Evolutionary conservation across 1,140 invertebrate genomes (phyloP).

Genomic region (Penaeus japonicus): DNA sequence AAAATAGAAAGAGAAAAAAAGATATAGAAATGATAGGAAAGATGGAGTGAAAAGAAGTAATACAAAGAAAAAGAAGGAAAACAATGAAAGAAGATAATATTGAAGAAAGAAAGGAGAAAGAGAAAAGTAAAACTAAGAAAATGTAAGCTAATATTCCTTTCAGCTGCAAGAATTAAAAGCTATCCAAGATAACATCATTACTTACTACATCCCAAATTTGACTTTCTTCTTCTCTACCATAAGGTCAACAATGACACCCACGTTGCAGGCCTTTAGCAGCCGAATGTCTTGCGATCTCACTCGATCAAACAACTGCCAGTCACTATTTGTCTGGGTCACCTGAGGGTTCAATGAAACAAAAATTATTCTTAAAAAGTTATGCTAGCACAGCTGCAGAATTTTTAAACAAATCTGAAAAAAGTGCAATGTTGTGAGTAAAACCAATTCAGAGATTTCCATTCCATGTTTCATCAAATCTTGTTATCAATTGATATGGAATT

Average conservation of each 20-base stretch:
- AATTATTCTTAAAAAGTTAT: slow-evolving; percentile 30
- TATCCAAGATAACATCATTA: slow-evolving; percentile 43
- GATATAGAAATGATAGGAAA: too few relatives aligned
- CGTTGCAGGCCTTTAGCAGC: slow-evolving; percentile 76
- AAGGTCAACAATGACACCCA: slow-evolving; percentile 81
- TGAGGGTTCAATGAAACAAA: slow-evolving; percentile 60
- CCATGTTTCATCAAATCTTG: too few relatives aligned
- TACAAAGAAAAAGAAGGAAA: too few relatives aligned
- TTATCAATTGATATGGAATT: too few relatives aligned
- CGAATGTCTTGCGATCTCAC: slow-evolving; percentile 79
- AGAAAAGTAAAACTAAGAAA: neutral
- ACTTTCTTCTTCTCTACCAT: slow-evolving; percentile 91
- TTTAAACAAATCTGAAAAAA: too few relatives aligned
- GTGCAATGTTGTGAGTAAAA: neutral
- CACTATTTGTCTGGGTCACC: slow-evolving; percentile 62
- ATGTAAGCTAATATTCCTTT: neutral
- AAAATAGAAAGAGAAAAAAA: too few relatives aligned
- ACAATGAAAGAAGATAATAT: too few relatives aligned
- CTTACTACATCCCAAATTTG: slow-evolving; percentile 84
- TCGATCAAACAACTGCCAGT: slow-evolving; percentile 71
- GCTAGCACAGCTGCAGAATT: neutral
- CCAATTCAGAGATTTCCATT: too few relatives aligned
- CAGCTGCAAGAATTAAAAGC: neutral
- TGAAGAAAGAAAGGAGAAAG: too few relatives aligned
- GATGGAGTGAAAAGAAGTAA: too few relatives aligned